Conservation (phyloP, 2,797 vertebrate genomes). For the Malacoctenus gilli region DNA sequence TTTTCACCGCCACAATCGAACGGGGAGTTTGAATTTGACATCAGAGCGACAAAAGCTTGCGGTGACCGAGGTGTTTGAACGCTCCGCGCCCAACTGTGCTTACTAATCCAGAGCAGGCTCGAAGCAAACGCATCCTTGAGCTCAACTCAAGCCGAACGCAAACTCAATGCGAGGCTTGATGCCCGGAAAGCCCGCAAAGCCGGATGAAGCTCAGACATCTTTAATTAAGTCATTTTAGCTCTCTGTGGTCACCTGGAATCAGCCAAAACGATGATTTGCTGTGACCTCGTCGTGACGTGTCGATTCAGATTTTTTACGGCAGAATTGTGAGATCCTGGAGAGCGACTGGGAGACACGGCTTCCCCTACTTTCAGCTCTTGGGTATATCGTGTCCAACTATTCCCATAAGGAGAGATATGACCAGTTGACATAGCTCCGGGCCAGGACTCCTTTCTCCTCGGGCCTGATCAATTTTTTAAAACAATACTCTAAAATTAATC, state of each 20-base stretch:
- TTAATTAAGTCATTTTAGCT: too few species aligned
- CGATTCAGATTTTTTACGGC: background rate
- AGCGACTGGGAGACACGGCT: slow-evolving; percentile 4
- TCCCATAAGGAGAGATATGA: slow-evolving; percentile 23
- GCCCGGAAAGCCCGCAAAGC: background rate
- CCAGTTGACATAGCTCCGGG: slow-evolving; percentile 26
- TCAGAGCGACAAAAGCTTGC: background rate
- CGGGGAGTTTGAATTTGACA: background rate
- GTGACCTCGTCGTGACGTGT: too few species aligned
- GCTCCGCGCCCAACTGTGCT: background rate
- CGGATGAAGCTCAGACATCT: background rate
- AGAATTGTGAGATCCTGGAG: too few species aligned
- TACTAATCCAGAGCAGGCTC: background rate
- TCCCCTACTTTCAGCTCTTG: slow-evolving; percentile 35
- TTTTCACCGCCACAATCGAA: background rate
- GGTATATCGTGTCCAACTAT: slow-evolving; percentile 25
- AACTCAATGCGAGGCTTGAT: background rate
- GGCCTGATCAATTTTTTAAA: slow-evolving; percentile 48
- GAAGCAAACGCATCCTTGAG: background rate
- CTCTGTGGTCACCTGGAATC: too few species aligned
- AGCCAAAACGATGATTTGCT: too few species aligned
- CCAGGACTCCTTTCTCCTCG: slow-evolving; percentile 45
- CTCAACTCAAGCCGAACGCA: background rate
- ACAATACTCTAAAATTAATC: slow-evolving; percentile 48
- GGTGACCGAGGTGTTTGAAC: background rate